Evolutionary conservation across 2,113 vertebrate species (phyloP), one percentile per base, ranked within the genome.

Genomic region (Riparia riparia): DNA sequence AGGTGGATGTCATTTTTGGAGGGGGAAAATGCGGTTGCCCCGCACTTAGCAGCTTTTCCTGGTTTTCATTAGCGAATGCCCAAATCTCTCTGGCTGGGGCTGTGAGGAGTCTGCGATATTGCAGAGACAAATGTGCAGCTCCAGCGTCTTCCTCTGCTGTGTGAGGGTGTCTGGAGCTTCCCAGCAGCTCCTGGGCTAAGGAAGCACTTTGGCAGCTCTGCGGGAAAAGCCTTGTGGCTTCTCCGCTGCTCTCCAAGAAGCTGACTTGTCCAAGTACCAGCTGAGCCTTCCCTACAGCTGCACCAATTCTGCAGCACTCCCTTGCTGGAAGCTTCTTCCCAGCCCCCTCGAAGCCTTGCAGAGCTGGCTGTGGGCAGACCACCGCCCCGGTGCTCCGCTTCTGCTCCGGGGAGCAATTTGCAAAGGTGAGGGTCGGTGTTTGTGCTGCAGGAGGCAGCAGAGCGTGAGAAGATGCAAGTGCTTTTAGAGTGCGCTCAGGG

Each of bases 1-100:
- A 95, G 71, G 42, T 72, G 80, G 82, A 68, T 96, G 63, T 34
- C 15, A 41, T 69, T 94, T 95, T 80, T 76, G 49, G 58, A 94
- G 80, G 69, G 58, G 65, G 49, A 64, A 82, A 72, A 19, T 25
- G 34, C 65, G 53, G n/a, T 65, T 91, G 53, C 57, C 47, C 65
- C 68, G 65, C 61, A 64, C 44, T 13, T 18, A 79, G 73, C 37
- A 70, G 44, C n/a, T 63, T 63, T 82, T 70, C 49, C 26, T 0
- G 2, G 9, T 63, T 83, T 82, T 86, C 24, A 28, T 45, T 65
- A 58, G n/a, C 1, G 0, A 44, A 63, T 84, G 26, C 44, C 42
- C 44, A 56, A 18, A 39, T 74, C 45, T 65, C n/a, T 68, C 42
- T 34, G 63, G 25, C 57, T 78, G 54, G 51, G 54, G n/a, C 82